Evolutionary conservation across 2,888 invertebrate species (phyloP).

Genomic region (Coremacera marginata): DNA sequence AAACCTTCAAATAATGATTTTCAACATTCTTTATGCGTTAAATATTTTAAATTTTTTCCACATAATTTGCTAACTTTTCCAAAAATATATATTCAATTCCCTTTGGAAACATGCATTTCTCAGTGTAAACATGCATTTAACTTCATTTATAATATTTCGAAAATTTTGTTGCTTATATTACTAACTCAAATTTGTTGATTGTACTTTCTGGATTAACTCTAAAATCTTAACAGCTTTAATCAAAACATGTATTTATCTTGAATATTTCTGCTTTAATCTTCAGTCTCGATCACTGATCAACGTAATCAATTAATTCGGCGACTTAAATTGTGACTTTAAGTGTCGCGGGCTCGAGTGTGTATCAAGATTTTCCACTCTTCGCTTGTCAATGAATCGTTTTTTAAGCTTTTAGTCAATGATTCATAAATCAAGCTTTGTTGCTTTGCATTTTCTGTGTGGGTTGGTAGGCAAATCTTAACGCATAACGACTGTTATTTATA

Average conservation of each 20-base stretch:
- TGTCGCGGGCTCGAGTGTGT: not conserved
- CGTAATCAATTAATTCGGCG: conserved; percentile 4
- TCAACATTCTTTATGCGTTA: no score
- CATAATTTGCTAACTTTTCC: no score
- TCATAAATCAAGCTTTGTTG: conserved; percentile 2
- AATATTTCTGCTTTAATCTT: not conserved
- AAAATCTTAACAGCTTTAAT: not conserved
- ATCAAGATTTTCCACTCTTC: not conserved
- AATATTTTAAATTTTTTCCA: no score
- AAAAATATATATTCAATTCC: no score
- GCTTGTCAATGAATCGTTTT: not conserved
- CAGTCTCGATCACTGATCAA: not conserved
- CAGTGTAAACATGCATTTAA: no score
- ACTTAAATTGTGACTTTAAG: not conserved
- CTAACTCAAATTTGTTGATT: not conserved
- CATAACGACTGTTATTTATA: not conserved
- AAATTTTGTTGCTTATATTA: not conserved
- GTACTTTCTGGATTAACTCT: not conserved
- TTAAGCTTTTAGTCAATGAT: not conserved
- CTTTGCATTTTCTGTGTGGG: not conserved
- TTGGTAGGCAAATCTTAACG: not conserved
- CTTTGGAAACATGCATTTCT: no score
- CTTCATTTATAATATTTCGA: not conserved
- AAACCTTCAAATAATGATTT: no score
- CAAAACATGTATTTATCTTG: not conserved